Evolutionary conservation across 2,113 vertebrate species (phyloP), one percentile per base, ranked within the genome.

Genomic region (Hippocampus comes): DNA sequence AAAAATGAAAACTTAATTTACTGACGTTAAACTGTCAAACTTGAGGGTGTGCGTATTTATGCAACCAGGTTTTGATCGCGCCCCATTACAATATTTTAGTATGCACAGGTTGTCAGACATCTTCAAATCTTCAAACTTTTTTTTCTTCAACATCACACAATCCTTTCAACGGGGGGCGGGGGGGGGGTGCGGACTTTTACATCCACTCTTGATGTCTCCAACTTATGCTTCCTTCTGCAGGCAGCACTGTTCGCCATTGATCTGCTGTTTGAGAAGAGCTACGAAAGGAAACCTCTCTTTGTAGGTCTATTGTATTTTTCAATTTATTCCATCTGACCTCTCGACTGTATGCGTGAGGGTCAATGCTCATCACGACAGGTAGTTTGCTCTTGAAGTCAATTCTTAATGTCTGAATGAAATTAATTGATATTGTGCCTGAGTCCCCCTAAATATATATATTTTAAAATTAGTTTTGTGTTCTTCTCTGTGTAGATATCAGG

Each of bases 231-330:
- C 7, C 18, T 56, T 64, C 59, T 20, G 17, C 82, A 99, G 97
- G 97, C 97, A 63, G 97, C 97, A 74, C 84, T 99, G 76, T 98
- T 96, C 92, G 97, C 97, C 55, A 93, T 99, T 51, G 93, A 96
- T 72, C 89, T 75, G 9, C 91, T 98, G 74, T 98, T 98, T 92
- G 94, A 95, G 72, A 90, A 94, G 68, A 74, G 84, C 20, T 95
- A 95, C 53, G 74, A 93, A 80, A 91, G 92, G 17, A 94, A 81
- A 80, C 96, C 97, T 10, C 79, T 99, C 84, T 95, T 99, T 92
- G 97, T 99, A 93, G 89, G 97, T 89, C 21, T 67, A 1, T 69
- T 4, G 59, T 57, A 1, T 76, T 1, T 70, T 46, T 46, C 4
- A 15, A 46, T 46, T 46, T 14, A 46, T 12, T 67, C 59, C 56